These are phyloP conservation scores for Andrena cerasifolii DNA, from an alignment of 1,140 invertebrate species.

Conservation along the genomic window DNA sequence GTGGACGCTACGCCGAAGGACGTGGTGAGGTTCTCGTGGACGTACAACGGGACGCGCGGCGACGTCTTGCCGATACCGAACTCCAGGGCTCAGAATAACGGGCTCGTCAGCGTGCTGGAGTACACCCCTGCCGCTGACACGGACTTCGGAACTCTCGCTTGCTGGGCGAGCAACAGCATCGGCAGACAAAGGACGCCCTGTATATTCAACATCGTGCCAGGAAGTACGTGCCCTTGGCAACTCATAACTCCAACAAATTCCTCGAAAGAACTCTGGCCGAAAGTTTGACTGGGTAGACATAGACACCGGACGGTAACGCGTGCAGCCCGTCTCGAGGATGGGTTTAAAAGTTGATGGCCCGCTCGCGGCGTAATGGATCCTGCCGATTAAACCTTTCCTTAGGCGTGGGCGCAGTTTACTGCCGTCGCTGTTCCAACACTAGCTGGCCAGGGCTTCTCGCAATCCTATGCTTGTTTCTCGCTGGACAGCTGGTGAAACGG, in stretches of 20 bases:
- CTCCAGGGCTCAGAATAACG: conserved; percentile 84
- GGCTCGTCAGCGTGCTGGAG: conserved; percentile 87
- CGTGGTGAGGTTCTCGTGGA: conserved; percentile 89
- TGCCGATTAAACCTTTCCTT: too few species aligned
- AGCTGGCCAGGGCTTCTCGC: too few species aligned
- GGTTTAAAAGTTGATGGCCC: too few species aligned
- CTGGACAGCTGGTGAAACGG: too few species aligned
- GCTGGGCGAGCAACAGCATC: conserved; percentile 92
- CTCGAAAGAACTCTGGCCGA: not conserved
- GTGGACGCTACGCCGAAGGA: conserved; percentile 90
- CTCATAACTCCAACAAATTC: conserved; percentile 6
- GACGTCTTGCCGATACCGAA: conserved; percentile 83
- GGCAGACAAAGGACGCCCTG: conserved; percentile 91
- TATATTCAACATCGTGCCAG: conserved; percentile 90
- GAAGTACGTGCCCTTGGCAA: conserved; percentile 85
- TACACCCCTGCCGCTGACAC: conserved; percentile 85
- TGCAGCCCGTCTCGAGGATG: too few species aligned
- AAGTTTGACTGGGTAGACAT: not conserved
- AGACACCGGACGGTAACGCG: too few species aligned
- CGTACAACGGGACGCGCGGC: conserved; percentile 89
- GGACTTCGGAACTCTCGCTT: conserved; percentile 91
- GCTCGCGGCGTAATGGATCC: too few species aligned
- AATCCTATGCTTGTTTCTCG: too few species aligned
- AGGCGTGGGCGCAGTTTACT: too few species aligned
- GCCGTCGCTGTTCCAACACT: too few species aligned